A percentile compares a stretch with the other conserved stretches of the same genome.
phyloP scores from a whole-genome alignment of 2,888 invertebrate genomes.

The Andrena dorsata region DNA sequence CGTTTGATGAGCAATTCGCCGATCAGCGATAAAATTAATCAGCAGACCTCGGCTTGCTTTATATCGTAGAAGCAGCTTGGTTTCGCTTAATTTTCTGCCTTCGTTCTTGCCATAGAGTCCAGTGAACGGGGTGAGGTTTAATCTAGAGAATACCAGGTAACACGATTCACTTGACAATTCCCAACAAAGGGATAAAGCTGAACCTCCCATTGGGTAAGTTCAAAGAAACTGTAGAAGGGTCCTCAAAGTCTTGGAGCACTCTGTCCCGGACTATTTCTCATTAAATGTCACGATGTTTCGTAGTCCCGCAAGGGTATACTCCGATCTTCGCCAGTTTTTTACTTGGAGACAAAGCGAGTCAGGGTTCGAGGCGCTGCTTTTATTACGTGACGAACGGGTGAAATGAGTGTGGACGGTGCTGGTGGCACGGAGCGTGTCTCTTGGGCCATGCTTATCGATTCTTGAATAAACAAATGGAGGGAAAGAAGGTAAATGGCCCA shows the following conservation, averaged over 20 bases:
- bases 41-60: constrained; percentile 19
- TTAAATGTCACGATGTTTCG: constrained; percentile 36
- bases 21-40: constrained; percentile 25
- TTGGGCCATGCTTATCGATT: constrained; percentile 59
- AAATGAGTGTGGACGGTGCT: constrained; percentile 41
- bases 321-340: constrained; percentile 22
- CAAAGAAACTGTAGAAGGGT: constrained; percentile 29
- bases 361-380: constrained; percentile 16
- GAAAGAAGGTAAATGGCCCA: constrained; percentile 40
- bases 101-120: constrained; percentile 8
- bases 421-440: constrained; percentile 14
- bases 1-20: constrained; percentile 17
- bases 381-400: constrained; percentile 45
- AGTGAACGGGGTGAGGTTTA: constrained; percentile 40
- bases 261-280: constrained; percentile 56
- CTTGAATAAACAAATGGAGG: constrained; percentile 60
- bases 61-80: constrained; percentile 23
- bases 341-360: constrained; percentile 21
- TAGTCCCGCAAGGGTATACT: constrained; percentile 15
- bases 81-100: constrained; percentile 42
- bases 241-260: constrained; percentile 39
- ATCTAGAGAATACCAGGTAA: constrained; percentile 49
- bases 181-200: constrained; percentile 55
- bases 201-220: constrained; percentile 8
- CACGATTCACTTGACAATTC: constrained; percentile 50